Percentiles rank a stretch among this genome's conserved stretches.
Evolutionary conservation across 2,113 vertebrate genomes (phyloP).

Genomic region (Physeter macrocephalus): DNA sequence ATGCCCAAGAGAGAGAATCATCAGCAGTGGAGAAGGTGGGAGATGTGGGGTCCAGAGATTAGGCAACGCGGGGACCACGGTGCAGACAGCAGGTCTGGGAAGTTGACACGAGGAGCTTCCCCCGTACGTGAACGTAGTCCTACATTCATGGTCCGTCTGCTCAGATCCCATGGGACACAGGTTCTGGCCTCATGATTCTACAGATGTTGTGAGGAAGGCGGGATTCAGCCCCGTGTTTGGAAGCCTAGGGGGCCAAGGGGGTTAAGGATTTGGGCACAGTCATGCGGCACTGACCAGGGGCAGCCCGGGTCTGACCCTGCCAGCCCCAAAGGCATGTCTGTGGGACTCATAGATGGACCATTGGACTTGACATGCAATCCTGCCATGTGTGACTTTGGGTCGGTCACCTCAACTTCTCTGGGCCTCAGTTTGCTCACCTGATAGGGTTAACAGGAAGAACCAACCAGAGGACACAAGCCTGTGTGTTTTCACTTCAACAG

Average conservation of each 20-base stretch:
- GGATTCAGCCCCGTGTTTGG: not conserved
- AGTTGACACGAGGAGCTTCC: accelerated
- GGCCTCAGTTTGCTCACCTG: not conserved
- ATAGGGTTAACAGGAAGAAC: not conserved
- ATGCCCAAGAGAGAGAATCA: not conserved
- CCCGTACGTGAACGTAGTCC: accelerated
- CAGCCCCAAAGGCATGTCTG: not conserved
- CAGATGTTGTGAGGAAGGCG: not conserved
- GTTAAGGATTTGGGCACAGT: not conserved
- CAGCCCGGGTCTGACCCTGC: no score
- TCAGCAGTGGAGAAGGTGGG: not conserved
- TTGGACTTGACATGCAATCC: accelerated
- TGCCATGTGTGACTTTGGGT: not conserved
- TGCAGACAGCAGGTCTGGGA: no score
- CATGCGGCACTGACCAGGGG: not conserved
- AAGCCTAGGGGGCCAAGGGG: not conserved
- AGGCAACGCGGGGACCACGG: not conserved
- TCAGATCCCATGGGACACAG: not conserved
- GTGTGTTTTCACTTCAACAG: not conserved
- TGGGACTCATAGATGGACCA: not conserved
- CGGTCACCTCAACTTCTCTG: not conserved
- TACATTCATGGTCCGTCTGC: not conserved
- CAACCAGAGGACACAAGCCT: not conserved
- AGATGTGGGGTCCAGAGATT: not conserved
- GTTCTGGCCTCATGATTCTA: not conserved